Conservation (phyloP, 1,140 invertebrate genomes). For the Drosophila kikkawai region DNA sequence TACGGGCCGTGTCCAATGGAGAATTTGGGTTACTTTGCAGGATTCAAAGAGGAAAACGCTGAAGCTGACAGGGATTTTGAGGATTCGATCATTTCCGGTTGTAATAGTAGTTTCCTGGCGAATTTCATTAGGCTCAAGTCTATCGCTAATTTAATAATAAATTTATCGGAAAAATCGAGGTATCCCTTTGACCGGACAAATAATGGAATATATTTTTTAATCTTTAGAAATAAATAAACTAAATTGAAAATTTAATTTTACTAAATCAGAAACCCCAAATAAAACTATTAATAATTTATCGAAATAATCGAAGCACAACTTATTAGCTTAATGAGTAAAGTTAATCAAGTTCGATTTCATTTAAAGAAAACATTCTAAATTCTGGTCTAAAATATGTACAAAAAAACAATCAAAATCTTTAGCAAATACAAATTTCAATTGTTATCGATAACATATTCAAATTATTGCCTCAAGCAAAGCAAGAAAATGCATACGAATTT, state of each 20-base stretch:
- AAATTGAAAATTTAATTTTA: background rate
- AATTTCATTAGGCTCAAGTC: background rate
- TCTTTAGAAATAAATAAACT: background rate
- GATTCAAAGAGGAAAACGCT: slow-evolving; percentile 9
- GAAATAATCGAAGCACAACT: background rate
- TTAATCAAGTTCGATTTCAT: background rate
- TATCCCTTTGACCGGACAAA: no score
- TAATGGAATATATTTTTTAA: no score
- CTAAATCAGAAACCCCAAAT: background rate
- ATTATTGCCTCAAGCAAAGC: slow-evolving; percentile 2
- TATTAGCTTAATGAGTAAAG: background rate
- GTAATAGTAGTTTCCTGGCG: background rate
- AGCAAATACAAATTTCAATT: background rate
- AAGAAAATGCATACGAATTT: slow-evolving; percentile 36
- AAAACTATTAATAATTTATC: background rate
- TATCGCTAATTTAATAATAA: background rate
- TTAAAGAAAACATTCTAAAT: background rate
- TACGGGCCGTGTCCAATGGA: slow-evolving; percentile 36
- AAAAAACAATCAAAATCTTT: background rate
- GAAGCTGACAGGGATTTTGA: slow-evolving; percentile 30
- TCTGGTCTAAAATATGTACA: background rate
- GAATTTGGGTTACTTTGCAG: slow-evolving; percentile 71
- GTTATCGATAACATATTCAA: slow-evolving; percentile 28
- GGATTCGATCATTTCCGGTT: slow-evolving; percentile 19
- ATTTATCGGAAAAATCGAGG: slow-evolving; percentile 1